Evolutionary conservation across 2,888 invertebrate genomes (phyloP).

Genomic region (Scelioninae gen. 2): DNA sequence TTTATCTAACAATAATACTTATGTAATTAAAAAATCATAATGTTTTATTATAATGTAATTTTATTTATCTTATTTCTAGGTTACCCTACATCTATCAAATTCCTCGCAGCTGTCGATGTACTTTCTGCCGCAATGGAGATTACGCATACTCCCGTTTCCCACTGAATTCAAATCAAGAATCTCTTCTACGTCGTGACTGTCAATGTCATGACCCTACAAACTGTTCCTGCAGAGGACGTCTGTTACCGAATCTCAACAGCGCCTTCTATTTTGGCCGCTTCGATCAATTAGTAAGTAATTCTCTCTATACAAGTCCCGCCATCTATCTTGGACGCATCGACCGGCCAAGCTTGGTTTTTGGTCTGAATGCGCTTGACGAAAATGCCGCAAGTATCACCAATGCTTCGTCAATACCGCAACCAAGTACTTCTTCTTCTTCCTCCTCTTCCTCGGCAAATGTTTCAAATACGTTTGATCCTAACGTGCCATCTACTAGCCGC

Average conservation of each 20-base stretch:
- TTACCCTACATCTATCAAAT: slow-evolving; percentile 71
- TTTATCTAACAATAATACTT: too few species aligned
- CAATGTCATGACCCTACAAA: slow-evolving; percentile 66
- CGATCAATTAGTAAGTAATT: slow-evolving; percentile 69
- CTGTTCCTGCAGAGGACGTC: slow-evolving; percentile 67
- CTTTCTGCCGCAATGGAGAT: slow-evolving; percentile 71
- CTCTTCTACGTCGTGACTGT: slow-evolving; percentile 66
- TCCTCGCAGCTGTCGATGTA: slow-evolving; percentile 68
- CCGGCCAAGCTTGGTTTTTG: slow-evolving; percentile 63
- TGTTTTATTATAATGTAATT: too few species aligned
- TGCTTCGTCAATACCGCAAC: slow-evolving; percentile 15
- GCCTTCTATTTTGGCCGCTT: slow-evolving; percentile 69
- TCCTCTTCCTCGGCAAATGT: slow-evolving; percentile 54
- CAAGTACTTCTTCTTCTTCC: slow-evolving; percentile 14
- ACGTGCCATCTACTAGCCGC: slow-evolving; percentile 59
- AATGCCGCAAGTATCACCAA: slow-evolving; percentile 29
- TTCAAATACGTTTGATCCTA: slow-evolving; percentile 59
- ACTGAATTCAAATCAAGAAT: slow-evolving; percentile 63
- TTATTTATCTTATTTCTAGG: slow-evolving; percentile 34
- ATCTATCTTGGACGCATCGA: slow-evolving; percentile 70
- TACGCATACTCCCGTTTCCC: slow-evolving; percentile 68
- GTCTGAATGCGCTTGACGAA: slow-evolving; percentile 56
- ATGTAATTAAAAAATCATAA: too few species aligned
- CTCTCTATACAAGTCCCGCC: slow-evolving; percentile 68
- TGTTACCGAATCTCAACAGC: slow-evolving; percentile 68